phyloP scores from a whole-genome alignment of 1,140 invertebrate genomes.

The Piezodorus guildinii region DNA sequence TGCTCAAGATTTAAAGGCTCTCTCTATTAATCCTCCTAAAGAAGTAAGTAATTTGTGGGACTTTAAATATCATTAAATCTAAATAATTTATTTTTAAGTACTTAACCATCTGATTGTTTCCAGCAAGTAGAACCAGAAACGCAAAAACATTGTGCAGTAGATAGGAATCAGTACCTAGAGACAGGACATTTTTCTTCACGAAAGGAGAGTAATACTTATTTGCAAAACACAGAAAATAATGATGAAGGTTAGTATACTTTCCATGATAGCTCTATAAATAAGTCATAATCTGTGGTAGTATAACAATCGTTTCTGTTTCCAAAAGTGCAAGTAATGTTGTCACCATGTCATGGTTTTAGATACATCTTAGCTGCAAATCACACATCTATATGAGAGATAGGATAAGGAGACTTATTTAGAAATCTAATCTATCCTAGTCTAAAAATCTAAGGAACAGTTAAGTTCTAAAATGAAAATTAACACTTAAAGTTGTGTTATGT shows the following conservation, averaged over 20 bases:
- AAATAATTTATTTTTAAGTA: conserved; percentile 25
- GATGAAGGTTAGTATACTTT: conserved; percentile 17
- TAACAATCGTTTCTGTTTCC: no score
- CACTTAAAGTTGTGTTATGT: no score
- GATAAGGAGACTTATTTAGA: no score
- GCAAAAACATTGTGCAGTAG: conserved; percentile 37
- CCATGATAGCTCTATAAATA: no score
- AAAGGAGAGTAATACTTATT: conserved; percentile 7
- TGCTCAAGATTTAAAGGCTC: conserved; percentile 31
- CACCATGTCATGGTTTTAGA: no score
- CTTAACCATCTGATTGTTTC: conserved; percentile 15
- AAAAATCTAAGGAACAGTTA: no score
- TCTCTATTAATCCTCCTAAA: conserved; percentile 32
- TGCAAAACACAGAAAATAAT: conserved; percentile 1
- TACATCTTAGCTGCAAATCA: no score
- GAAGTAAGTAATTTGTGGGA: conserved; percentile 32
- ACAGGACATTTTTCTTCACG: conserved; percentile 44
- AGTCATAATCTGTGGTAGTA: no score
- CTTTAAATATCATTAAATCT: not conserved
- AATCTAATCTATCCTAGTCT: no score
- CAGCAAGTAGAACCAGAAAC: not conserved
- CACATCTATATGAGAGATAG: no score
- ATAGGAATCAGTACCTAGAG: conserved; percentile 54
- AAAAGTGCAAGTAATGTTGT: no score
- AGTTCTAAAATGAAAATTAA: no score